phyloP scores from a whole-genome alignment of 2,888 invertebrate genomes.

The Cryptosula pallasiana region DNA sequence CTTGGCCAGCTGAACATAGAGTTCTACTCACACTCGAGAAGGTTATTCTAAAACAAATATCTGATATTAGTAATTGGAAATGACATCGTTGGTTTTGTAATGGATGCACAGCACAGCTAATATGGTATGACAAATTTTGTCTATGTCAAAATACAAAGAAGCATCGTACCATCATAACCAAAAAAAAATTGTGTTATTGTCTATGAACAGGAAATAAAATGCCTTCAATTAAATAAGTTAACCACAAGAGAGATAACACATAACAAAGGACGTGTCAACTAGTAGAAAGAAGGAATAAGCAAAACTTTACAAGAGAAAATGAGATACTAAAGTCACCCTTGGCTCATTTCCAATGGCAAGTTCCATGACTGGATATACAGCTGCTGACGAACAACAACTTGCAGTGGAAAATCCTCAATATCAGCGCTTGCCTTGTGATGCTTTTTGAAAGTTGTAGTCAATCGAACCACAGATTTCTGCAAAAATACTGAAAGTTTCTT shows the following conservation, averaged over 20 bases:
- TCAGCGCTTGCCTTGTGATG: not conserved
- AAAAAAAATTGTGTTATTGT: too few relatives aligned
- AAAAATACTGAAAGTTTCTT: not conserved
- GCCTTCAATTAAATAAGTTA: too few relatives aligned
- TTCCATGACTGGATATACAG: conserved; percentile 74
- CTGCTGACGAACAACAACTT: conserved; percentile 70
- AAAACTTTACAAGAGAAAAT: not conserved
- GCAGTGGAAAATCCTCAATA: conserved; percentile 59
- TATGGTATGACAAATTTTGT: too few relatives aligned
- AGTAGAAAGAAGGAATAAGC: too few relatives aligned
- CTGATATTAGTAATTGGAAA: too few relatives aligned
- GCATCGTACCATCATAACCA: too few relatives aligned
- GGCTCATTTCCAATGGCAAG: conserved; percentile 64
- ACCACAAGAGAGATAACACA: too few relatives aligned
- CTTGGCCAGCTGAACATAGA: not conserved
- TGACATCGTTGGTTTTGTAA: too few relatives aligned
- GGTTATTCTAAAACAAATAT: not conserved
- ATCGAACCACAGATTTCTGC: not conserved
- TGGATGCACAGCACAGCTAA: too few relatives aligned
- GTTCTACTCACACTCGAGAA: not conserved
- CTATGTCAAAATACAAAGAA: too few relatives aligned
- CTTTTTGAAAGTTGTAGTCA: not conserved
- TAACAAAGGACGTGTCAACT: too few relatives aligned
- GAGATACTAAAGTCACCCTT: conserved; percentile 34
- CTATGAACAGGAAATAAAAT: too few relatives aligned